Evolutionary conservation across 2,797 vertebrate species (phyloP), one percentile per base, ranked within the genome.

Genomic region (Cirrhinus mrigala): DNA sequence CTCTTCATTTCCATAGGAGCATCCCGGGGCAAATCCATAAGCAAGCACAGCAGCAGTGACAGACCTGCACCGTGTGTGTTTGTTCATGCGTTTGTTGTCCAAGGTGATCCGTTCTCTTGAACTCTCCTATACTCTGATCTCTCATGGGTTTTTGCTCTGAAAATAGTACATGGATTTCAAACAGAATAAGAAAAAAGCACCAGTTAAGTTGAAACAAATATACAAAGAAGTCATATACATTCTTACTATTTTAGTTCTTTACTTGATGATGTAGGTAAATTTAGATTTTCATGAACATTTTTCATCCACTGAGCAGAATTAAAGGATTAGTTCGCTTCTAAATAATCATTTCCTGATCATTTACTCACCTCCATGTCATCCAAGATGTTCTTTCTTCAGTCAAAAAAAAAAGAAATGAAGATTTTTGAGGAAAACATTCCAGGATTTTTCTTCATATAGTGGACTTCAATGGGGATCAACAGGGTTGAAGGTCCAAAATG

Each of bases 1-100:
- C 69, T 66, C 62, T 82, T 44, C 22, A 50, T 77, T 85, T 54
- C 20, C 54, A 79, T 50, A 64, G 76, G 68, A 50, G 27, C 40
- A 50, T 60, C 64, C 64, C 12, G 66, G 52, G 71, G 75, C 16
- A 60, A 84, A 60, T 50, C 52, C 52, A 58, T n/a, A 69, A 77
- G 64, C 62, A 37, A 76, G 22, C 40, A 5, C 58, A 24, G 60
- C 58, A 54, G 22, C 70, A 20, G 15, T 20, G n/a, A 56, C 16
- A 40, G 44, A 56, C 62, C 54, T 27, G n/a, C 33, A 78, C 62
- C 40, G 54, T 9, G 1, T 40, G 18, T 70, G 37, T 44, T 11
- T 81, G 68, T 20, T 82, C 52, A 29, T 60, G 52, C 20, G 2
- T 56, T 40, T 40, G 22, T 76, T 74, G 12, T 75, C 56, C 71